Base-by-base conservation (phyloP, 2,888 invertebrate species). In the Dilophus febrilis region DNA sequence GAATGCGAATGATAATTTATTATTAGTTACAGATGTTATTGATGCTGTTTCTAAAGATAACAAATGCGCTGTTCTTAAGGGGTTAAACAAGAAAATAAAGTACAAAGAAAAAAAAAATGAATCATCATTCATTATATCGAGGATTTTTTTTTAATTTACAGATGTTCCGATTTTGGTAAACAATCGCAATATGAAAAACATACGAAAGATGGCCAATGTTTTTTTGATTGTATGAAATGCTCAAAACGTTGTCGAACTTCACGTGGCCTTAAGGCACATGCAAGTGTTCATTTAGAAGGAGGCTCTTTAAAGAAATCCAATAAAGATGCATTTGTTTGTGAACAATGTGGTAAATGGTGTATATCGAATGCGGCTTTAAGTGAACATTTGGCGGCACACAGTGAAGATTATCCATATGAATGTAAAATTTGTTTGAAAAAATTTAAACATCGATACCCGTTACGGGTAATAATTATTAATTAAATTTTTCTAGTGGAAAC, bases 361-460 rank as follows among this genome's bases (percentile, higher is more conserved):
- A 63, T 63, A 26, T 64, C 66, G 3, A 59, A 61, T 34, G 64
- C 65, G 2, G 64, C 66, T 2, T 49, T 67, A 0, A 64, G 61
- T 30, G 66, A 66, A 44, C 67, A 68, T 49, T 58, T 64, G 42
- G 53, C 65, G 4, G 63, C 62, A 2, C 67, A 68, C 44, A 63
- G 62, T 13, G 62, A 64, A 2, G 63, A 61, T 4, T 56, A 59
- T 4, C 66, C 65, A 0, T 66, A 59, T 46, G 55, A 56, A 32
- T 67, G 67, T 48, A 49, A 54, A 2, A 56, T 60, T 18, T 62
- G 61, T 34, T 50, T 52, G 2, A 57, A 58, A 13, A 48, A 49
- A 10, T 61, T 61, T 39, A 61, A 63, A 47, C 61, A 56, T 40
- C 51, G 53, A 22, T 47, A 56, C 1, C 48, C 57, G 2, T 48